phyloP scores from a whole-genome alignment of 2,888 invertebrate species.

The Diogma glabrata region DNA sequence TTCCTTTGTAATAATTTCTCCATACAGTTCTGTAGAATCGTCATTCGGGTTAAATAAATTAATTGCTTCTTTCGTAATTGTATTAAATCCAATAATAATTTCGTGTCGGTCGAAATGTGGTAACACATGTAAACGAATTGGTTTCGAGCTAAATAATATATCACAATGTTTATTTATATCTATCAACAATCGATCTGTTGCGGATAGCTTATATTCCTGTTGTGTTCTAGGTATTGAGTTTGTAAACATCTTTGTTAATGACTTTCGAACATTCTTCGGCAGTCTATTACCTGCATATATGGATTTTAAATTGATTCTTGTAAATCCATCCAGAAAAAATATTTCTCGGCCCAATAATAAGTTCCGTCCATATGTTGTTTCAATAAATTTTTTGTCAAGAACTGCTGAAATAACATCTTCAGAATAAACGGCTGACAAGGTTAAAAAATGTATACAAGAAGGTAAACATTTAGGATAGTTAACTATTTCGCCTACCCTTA shows the following conservation, averaged over 20 bases:
- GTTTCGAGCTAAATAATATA: constrained; percentile 39
- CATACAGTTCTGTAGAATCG: constrained; percentile 40
- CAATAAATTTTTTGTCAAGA: constrained; percentile 46
- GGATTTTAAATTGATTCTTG: constrained; percentile 30
- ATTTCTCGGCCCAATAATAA: constrained; percentile 43
- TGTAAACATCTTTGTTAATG: constrained; percentile 46
- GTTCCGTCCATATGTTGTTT: constrained; percentile 42
- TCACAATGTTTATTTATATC: constrained; percentile 42
- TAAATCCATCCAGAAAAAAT: constrained; percentile 47
- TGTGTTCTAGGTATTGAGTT: constrained; percentile 45
- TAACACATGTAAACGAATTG: constrained; percentile 45
- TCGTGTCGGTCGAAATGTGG: constrained; percentile 58
- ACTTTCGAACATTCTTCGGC: constrained; percentile 35
- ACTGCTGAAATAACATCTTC: constrained; percentile 45
- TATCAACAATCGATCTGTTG: constrained; percentile 45
- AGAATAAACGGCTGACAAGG: constrained; percentile 44
- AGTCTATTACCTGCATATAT: constrained; percentile 44
- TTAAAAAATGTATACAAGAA: constrained; percentile 48
- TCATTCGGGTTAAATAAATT: constrained; percentile 30
- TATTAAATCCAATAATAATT: constrained; percentile 47
- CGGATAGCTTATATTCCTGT: constrained; percentile 40
- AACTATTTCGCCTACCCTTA: constrained; percentile 43
- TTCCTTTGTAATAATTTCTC: constrained; percentile 24
- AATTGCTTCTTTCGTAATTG: constrained; percentile 38
- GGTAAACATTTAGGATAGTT: constrained; percentile 47